Conservation (phyloP, 2,888 invertebrate species). For the Melitaea athalia region DNA sequence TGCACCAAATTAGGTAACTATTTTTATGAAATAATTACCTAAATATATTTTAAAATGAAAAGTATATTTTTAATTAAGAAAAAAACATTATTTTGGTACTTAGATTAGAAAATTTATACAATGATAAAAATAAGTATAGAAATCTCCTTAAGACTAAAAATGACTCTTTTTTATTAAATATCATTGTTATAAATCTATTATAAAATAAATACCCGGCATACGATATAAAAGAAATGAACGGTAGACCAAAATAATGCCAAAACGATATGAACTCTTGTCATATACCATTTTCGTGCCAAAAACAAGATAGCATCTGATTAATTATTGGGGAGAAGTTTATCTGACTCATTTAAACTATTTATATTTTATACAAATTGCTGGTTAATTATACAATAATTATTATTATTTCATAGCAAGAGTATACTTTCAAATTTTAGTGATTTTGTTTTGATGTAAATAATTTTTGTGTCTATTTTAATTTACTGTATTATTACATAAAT, state of each 20-base stretch:
- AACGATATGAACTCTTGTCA: constrained; percentile 25
- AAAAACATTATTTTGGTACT: too few species aligned
- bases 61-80: too few species aligned
- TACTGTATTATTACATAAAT: too few species aligned
- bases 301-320: constrained; percentile 32
- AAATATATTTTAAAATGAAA: too few species aligned
- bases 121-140: too few species aligned
- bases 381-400: neutral
- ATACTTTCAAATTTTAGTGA: neutral
- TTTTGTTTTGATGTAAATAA: too few species aligned
- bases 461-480: too few species aligned
- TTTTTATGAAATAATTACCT: too few species aligned
- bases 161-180: too few species aligned
- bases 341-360: constrained; percentile 7
- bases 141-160: too few species aligned
- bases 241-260: constrained; percentile 29
- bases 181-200: constrained; percentile 2
- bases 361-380: neutral
- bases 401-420: neutral
- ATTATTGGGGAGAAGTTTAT: constrained; percentile 16
- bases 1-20: too few species aligned
- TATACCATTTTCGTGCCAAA: constrained; percentile 31
- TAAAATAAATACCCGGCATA: constrained; percentile 21
- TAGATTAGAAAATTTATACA: too few species aligned
- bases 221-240: constrained; percentile 12